These are phyloP conservation scores for Cinclus mexicanus DNA, from an alignment of 2,113 vertebrate species.

Conservation along the genomic window DNA sequence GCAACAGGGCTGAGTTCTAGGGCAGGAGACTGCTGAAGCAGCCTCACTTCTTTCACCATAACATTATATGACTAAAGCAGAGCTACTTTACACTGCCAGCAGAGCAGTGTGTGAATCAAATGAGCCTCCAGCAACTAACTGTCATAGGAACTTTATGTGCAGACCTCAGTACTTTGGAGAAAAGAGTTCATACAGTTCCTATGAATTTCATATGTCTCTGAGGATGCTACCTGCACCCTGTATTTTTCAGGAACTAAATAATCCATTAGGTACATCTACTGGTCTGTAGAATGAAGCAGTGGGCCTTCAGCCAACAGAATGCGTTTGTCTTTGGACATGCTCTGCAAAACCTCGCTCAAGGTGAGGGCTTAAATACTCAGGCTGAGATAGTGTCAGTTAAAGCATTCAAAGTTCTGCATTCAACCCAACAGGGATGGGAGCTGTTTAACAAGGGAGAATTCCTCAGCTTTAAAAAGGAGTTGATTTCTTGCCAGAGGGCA, in stretches of 20 bases:
- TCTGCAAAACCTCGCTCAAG: background rate
- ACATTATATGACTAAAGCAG: background rate
- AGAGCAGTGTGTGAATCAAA: background rate
- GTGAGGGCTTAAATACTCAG: background rate
- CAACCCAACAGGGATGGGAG: background rate
- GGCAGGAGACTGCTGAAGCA: background rate
- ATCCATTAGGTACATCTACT: background rate
- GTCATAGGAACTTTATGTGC: background rate
- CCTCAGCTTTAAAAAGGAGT: background rate
- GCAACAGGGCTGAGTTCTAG: background rate
- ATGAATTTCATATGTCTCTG: background rate
- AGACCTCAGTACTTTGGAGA: background rate
- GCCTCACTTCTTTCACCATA: background rate
- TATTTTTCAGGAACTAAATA: background rate
- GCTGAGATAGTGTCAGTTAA: background rate
- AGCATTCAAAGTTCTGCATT: background rate
- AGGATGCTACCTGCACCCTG: background rate
- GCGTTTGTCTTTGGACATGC: background rate
- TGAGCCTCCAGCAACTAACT: background rate
- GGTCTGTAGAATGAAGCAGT: background rate
- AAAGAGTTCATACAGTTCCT: background rate
- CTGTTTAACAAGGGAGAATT: background rate
- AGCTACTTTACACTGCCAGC: background rate
- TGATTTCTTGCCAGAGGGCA: background rate
- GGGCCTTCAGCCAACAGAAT: background rate